Conservation (phyloP, 1,140 invertebrate species). For the Belonocnema kinseyi region DNA sequence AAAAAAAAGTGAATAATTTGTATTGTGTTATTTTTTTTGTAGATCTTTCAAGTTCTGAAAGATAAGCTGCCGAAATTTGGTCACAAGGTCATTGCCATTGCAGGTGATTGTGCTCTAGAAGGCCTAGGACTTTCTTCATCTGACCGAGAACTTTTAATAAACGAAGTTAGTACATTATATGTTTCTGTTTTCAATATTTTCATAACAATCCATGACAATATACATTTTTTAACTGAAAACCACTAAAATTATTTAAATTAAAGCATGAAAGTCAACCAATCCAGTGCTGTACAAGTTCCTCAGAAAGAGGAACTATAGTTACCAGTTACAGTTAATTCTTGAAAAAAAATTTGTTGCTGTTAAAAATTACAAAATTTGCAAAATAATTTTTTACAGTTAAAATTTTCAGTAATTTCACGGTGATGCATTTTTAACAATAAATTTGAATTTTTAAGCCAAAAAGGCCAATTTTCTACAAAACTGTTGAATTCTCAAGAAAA, state of each 20-base stretch:
- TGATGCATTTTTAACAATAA: no score
- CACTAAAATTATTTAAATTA: not conserved
- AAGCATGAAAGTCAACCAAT: slow-evolving; percentile 19
- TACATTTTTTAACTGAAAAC: not conserved
- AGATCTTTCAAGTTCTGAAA: slow-evolving; percentile 78
- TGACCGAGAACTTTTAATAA: slow-evolving; percentile 78
- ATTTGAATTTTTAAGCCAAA: no score
- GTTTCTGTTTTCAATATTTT: not conserved
- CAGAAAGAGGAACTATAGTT: no score
- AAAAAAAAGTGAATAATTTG: no score
- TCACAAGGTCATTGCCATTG: slow-evolving; percentile 80
- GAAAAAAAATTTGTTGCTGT: no score
- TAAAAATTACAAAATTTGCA: no score
- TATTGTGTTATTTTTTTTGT: slow-evolving; percentile 36
- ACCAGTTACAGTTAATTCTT: no score
- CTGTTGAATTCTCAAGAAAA: no score
- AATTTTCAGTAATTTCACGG: no score
- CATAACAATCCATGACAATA: slow-evolving; percentile 16
- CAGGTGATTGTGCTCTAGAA: slow-evolving; percentile 80
- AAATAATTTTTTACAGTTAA: no score
- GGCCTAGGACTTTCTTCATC: slow-evolving; percentile 79
- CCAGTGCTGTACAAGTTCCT: not conserved
- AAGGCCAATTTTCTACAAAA: no score
- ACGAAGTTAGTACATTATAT: slow-evolving; percentile 76
- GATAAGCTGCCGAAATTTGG: slow-evolving; percentile 80